These are phyloP conservation scores for Sipha flava DNA, from an alignment of 1,140 invertebrate genomes.

Conservation along the genomic window DNA sequence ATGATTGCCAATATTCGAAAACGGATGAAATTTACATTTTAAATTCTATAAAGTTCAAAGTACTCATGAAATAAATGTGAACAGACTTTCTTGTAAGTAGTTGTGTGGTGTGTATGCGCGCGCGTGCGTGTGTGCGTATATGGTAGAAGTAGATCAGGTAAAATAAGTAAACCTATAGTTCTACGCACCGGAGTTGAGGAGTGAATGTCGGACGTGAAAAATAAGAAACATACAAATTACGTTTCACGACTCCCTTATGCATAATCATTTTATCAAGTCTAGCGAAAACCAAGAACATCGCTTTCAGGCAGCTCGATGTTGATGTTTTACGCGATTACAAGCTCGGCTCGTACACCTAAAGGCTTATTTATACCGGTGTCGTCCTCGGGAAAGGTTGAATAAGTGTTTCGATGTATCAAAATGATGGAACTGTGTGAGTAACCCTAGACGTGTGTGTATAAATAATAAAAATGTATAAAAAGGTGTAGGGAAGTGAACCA, in stretches of 20 bases:
- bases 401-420: conserved; percentile 30
- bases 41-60: no score
- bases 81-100: no score
- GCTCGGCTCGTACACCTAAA: conserved; percentile 10
- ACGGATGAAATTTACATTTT: no score
- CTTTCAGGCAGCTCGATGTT: conserved; percentile 17
- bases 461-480: conserved; percentile 24
- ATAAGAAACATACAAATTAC: conserved; percentile 20
- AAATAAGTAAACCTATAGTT: neutral
- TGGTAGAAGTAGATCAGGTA: neutral
- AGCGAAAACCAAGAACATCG: neutral
- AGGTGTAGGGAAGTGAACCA: neutral
- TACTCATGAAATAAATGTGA: no score
- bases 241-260: conserved; percentile 30
- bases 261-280: conserved; percentile 30
- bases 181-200: neutral
- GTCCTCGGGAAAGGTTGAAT: conserved; percentile 17
- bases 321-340: conserved; percentile 23
- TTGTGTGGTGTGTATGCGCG: neutral
- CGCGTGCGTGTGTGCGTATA: neutral
- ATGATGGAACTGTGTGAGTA: conserved; percentile 24
- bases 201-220: neutral
- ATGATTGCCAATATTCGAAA: no score
- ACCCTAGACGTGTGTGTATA: conserved; percentile 7
- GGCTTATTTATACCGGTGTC: conserved; percentile 27